Percentiles rank a stretch among this genome's conserved stretches.
Conservation (phyloP, 2,888 invertebrate genomes). For the Lypha dubia region DNA sequence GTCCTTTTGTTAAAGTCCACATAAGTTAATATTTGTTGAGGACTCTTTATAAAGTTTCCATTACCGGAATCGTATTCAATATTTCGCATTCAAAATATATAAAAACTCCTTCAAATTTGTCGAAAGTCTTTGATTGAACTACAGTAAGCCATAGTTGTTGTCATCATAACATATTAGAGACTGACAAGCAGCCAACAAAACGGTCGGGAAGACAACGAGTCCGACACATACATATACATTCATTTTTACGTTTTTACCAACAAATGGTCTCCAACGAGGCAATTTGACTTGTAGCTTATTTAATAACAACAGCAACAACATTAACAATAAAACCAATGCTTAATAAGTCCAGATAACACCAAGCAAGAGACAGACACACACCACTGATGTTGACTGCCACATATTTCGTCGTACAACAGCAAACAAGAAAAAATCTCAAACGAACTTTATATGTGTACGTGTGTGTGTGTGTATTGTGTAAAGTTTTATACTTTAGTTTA, state of each 20-base stretch:
- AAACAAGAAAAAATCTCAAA: conserved; percentile 50
- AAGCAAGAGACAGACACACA: conserved; percentile 45
- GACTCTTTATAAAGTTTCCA: no score
- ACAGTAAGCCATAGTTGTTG: conserved; percentile 33
- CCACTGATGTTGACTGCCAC: conserved; percentile 49
- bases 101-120: neutral
- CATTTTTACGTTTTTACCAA: no score
- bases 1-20: no score
- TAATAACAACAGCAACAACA: conserved; percentile 76
- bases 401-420: conserved; percentile 14
- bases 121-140: conserved; percentile 4
- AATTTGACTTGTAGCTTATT: conserved; percentile 71
- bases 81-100: neutral
- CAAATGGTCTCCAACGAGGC: conserved; percentile 68
- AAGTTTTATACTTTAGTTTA: conserved; percentile 85
- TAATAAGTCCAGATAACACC: conserved; percentile 75
- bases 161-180: conserved; percentile 43
- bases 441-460: conserved; percentile 53
- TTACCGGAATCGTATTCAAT: no score
- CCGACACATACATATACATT: conserved; percentile 54
- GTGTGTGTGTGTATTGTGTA: conserved; percentile 73
- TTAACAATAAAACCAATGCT: conserved; percentile 75
- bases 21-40: no score
- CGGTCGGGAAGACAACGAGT: conserved; percentile 33
- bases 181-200: conserved; percentile 25